Evolutionary conservation across 2,113 vertebrate genomes (phyloP).

Genomic region (Cyprinus carpio): DNA sequence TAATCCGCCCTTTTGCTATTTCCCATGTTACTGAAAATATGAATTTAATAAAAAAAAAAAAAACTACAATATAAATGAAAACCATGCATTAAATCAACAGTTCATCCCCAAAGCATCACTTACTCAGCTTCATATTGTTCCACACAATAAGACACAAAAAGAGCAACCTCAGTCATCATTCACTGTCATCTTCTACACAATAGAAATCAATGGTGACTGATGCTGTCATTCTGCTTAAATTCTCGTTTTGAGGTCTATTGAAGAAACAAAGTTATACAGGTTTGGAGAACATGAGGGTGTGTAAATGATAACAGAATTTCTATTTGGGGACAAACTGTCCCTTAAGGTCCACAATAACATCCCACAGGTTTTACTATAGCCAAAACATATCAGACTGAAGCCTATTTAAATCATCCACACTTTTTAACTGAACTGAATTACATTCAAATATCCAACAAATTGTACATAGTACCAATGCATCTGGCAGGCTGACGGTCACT

Average conservation of each 20-base stretch:
- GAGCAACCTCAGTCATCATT: neutral
- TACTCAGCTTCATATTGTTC: neutral
- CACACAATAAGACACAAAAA: neutral
- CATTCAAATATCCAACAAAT: neutral
- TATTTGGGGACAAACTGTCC: neutral
- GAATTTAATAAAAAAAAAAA: neutral
- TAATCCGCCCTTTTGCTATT: neutral
- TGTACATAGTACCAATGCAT: neutral
- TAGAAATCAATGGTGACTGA: neutral
- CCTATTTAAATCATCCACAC: neutral
- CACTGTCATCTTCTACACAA: neutral
- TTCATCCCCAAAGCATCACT: neutral
- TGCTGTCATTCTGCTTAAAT: neutral
- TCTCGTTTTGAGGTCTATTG: neutral
- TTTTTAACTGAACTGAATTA: neutral
- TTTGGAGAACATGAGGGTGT: neutral
- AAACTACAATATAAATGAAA: neutral
- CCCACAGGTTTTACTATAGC: neutral
- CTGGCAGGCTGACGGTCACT: neutral
- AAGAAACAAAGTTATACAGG: neutral
- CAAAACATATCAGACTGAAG: neutral
- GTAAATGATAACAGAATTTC: neutral
- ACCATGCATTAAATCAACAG: neutral
- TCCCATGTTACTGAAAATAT: neutral
- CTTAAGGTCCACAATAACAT: conserved; percentile 12